These are phyloP conservation scores for Stenodera caucasica DNA, from an alignment of 2,888 invertebrate genomes.

Conservation along the genomic window DNA sequence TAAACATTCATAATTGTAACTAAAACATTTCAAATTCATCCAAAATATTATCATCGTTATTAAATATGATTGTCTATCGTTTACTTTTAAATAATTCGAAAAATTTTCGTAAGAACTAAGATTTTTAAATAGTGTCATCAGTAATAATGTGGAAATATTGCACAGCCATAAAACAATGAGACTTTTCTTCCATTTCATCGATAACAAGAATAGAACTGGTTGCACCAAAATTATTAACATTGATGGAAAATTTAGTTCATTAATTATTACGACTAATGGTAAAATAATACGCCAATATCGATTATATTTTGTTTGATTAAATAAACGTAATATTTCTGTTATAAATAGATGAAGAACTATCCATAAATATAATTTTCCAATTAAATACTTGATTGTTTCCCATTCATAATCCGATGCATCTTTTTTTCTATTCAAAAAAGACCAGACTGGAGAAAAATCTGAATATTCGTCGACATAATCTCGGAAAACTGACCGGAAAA, in stretches of 20 bases:
- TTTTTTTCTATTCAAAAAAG: slow-evolving; percentile 59
- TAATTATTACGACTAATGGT: slow-evolving; percentile 52
- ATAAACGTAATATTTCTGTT: slow-evolving; percentile 58
- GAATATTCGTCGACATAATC: slow-evolving; percentile 53
- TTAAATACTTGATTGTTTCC: slow-evolving; percentile 64
- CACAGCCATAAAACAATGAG: slow-evolving; percentile 59
- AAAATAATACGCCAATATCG: slow-evolving; percentile 61
- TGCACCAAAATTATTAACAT: slow-evolving; percentile 51
- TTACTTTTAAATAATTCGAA: slow-evolving; percentile 43
- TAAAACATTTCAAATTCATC: slow-evolving; percentile 76
- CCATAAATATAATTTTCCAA: slow-evolving; percentile 60
- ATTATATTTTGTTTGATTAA: slow-evolving; percentile 51
- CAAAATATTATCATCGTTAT: slow-evolving; percentile 65
- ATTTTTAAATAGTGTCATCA: slow-evolving; percentile 37
- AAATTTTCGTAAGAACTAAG: slow-evolving; percentile 31
- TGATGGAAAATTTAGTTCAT: slow-evolving; percentile 34
- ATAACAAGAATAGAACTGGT: slow-evolving; percentile 60
- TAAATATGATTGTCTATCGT: slow-evolving; percentile 57
- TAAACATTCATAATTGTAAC: slow-evolving; percentile 68
- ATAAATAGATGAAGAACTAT: slow-evolving; percentile 60
- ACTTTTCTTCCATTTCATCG: slow-evolving; percentile 52
- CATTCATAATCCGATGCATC: slow-evolving; percentile 75
- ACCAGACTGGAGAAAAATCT: slow-evolving; percentile 65
- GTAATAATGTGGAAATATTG: slow-evolving; percentile 57
- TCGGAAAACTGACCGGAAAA: slow-evolving; percentile 50